phyloP scores from a whole-genome alignment of 2,888 invertebrate species.

The Idaea aversata region DNA sequence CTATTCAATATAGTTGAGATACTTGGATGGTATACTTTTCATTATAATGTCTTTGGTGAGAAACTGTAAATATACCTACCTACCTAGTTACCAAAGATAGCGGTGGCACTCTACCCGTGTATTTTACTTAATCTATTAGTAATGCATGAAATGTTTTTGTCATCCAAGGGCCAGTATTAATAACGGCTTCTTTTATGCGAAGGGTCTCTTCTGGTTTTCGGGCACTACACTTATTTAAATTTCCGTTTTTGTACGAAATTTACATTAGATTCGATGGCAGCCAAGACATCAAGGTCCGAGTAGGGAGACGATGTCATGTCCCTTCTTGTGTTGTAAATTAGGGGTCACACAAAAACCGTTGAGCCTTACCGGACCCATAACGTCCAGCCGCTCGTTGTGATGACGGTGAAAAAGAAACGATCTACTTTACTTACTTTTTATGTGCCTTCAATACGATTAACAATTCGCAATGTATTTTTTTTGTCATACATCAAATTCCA shows the following conservation, averaged over 20 bases:
- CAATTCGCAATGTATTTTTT: constrained; percentile 63
- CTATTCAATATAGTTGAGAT: not conserved
- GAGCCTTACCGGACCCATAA: constrained; percentile 67
- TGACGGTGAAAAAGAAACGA: constrained; percentile 65
- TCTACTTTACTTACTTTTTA: constrained; percentile 61
- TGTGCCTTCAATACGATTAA: constrained; percentile 65
- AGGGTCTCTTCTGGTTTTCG: constrained; percentile 54
- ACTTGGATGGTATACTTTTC: not conserved
- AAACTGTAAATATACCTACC: not conserved
- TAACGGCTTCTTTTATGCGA: constrained; percentile 68
- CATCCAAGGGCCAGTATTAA: constrained; percentile 59
- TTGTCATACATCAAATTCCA: constrained; percentile 49
- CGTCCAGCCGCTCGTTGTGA: constrained; percentile 68
- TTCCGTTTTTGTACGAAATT: constrained; percentile 77
- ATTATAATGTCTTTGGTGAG: not conserved
- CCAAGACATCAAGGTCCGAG: constrained; percentile 66
- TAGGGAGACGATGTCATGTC: constrained; percentile 54
- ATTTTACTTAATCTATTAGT: constrained; percentile 16
- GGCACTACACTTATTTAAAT: constrained; percentile 77
- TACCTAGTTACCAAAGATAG: not conserved
- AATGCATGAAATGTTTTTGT: constrained; percentile 50
- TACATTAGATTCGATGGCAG: constrained; percentile 73
- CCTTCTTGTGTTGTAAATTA: constrained; percentile 77
- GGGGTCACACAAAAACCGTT: constrained; percentile 80
- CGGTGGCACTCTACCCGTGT: not conserved